A percentile compares a stretch with the other conserved stretches of the same genome.
These are phyloP conservation scores for Stomorhina lunata DNA, from an alignment of 2,888 invertebrate genomes.

Conservation along the genomic window DNA sequence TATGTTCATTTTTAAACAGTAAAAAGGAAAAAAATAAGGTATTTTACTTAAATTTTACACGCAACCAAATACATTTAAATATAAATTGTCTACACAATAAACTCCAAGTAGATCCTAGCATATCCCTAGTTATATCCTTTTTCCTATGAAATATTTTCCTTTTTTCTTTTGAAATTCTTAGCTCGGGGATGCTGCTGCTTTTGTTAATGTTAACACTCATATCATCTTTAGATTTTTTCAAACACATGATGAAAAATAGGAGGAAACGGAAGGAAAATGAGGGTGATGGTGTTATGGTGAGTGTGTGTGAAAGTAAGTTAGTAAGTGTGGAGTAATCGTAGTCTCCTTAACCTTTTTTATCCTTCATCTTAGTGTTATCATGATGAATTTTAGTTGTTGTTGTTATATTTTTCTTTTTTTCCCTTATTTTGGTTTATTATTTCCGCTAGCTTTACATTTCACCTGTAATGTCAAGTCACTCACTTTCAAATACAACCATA, in stretches of 20 bases:
- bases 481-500: background rate
- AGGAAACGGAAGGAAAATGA: background rate
- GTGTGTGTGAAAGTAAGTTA: background rate
- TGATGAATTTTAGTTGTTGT: conserved; percentile 46
- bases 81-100: conserved; percentile 1
- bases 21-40: background rate
- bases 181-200: background rate
- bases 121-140: conserved; percentile 10
- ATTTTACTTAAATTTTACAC: conserved; percentile 24
- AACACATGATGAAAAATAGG: no score
- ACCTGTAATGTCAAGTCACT: conserved; percentile 48
- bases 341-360: conserved; percentile 8
- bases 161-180: no score
- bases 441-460: conserved; percentile 58
- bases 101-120: background rate
- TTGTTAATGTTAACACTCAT: conserved; percentile 7
- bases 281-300: background rate
- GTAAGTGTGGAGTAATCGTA: background rate
- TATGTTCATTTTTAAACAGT: conserved; percentile 35
- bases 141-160: background rate
- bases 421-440: conserved; percentile 61
- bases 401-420: conserved; percentile 34
- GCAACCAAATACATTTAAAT: background rate
- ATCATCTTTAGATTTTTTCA: background rate
- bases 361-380: conserved; percentile 16